Conservation (phyloP, 1,140 invertebrate genomes). For the Dryas iulia region DNA sequence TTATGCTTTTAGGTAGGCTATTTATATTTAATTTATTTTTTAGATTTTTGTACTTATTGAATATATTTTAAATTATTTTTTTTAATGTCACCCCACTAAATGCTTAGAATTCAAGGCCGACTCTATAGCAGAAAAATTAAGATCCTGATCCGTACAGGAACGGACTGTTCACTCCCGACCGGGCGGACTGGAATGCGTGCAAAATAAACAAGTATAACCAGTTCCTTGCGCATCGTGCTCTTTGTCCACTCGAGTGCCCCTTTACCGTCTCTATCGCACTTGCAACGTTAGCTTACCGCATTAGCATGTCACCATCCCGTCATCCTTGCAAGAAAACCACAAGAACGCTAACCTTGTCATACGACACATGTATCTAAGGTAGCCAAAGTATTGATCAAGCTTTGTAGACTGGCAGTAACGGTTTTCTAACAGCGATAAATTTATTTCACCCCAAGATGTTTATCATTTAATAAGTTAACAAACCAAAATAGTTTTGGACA, state of each 20-base stretch:
- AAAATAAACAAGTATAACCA: constrained; percentile 77
- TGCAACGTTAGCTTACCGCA: constrained; percentile 34
- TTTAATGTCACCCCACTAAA: neutral
- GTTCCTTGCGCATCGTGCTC: constrained; percentile 61
- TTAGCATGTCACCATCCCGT: constrained; percentile 36
- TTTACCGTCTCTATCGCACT: constrained; percentile 47
- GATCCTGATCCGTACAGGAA: constrained; percentile 67
- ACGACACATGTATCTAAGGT: constrained; percentile 29
- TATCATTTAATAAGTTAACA: no score
- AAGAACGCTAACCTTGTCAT: constrained; percentile 36
- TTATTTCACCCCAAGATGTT: no score
- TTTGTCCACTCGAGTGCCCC: constrained; percentile 59
- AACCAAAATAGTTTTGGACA: no score
- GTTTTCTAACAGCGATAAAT: neutral
- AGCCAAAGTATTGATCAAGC: constrained; percentile 37
- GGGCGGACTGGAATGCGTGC: constrained; percentile 70
- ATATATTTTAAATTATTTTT: neutral
- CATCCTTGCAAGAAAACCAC: constrained; percentile 38
- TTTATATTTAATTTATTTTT: neutral
- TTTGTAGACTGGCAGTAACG: constrained; percentile 34
- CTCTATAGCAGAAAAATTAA: constrained; percentile 49
- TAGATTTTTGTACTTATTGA: neutral
- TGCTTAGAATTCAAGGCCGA: constrained; percentile 56
- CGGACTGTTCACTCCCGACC: constrained; percentile 58
- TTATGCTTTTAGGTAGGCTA: neutral